Evolutionary conservation across 1,140 invertebrate species (phyloP).

Genomic region (Bombus impatiens): DNA sequence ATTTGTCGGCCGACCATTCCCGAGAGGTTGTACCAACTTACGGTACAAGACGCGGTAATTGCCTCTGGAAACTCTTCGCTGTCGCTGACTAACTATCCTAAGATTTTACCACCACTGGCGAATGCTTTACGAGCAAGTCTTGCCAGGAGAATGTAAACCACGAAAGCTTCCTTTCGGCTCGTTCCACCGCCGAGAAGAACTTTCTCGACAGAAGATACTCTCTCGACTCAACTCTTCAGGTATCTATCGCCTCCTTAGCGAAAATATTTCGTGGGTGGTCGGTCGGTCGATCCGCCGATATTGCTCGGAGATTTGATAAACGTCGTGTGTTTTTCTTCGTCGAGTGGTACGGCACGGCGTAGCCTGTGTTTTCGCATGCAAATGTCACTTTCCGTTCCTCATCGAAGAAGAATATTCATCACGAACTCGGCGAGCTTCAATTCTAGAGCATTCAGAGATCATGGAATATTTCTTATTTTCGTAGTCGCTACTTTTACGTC

Average conservation of each 20-base stretch:
- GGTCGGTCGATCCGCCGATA: conserved; percentile 19
- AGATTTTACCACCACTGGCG: not conserved
- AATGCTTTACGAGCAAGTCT: not conserved
- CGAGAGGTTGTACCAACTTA: conserved; percentile 1
- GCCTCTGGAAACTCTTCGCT: not conserved
- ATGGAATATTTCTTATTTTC: not conserved
- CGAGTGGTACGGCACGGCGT: no score
- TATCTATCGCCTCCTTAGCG: not conserved
- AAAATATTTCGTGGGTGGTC: conserved; percentile 21
- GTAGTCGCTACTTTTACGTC: not conserved
- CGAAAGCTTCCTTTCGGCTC: not conserved
- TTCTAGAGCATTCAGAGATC: no score
- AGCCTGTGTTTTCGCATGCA: conserved; percentile 22
- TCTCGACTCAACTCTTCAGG: not conserved
- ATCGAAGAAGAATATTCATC: no score
- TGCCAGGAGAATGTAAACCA: not conserved
- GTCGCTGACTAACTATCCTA: conserved; percentile 4
- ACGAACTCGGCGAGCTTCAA: not conserved
- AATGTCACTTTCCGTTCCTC: not conserved
- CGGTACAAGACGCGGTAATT: conserved; percentile 8
- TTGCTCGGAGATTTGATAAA: not conserved
- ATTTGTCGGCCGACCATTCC: not conserved
- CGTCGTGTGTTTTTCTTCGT: not conserved
- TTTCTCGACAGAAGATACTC: not conserved
- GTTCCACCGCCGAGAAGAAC: not conserved